phyloP scores from a whole-genome alignment of 2,797 vertebrate species.

The Epinephelus awoara region DNA sequence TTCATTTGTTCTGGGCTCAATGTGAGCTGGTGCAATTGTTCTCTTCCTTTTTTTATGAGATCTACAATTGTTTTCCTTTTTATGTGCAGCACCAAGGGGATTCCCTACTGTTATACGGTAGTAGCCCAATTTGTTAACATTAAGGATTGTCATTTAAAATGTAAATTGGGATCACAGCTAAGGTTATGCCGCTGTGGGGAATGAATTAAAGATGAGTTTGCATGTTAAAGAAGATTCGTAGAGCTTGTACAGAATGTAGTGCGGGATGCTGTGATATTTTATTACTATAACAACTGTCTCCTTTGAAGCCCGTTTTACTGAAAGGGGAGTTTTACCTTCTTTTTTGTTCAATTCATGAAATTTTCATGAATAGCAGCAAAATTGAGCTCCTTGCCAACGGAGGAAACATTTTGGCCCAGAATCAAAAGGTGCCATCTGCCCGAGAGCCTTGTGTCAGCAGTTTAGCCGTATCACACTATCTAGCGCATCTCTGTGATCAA shows the following conservation, averaged over 20 bases:
- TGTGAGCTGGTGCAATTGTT: not conserved
- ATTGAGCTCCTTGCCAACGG: conserved; percentile 40
- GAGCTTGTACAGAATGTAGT: conserved; percentile 17
- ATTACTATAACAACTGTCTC: conserved; percentile 22
- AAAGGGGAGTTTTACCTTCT: conserved; percentile 3
- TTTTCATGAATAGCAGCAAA: conserved; percentile 64
- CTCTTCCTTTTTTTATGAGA: conserved; percentile 25
- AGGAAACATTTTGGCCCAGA: conserved; percentile 55
- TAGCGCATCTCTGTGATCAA: conserved; percentile 72
- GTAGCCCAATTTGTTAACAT: conserved; percentile 51
- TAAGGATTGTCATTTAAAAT: conserved; percentile 69
- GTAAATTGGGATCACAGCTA: conserved; percentile 67
- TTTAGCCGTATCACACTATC: conserved; percentile 70
- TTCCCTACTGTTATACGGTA: conserved; percentile 48
- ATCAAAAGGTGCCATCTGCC: conserved; percentile 79
- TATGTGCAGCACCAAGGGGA: conserved; percentile 44
- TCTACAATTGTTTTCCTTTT: conserved; percentile 29
- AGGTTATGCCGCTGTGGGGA: conserved; percentile 45
- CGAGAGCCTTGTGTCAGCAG: conserved; percentile 71
- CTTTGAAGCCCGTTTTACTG: conserved; percentile 29
- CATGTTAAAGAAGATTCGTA: conserved; percentile 34
- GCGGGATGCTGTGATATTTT: conserved; percentile 26
- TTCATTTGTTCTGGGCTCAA: conserved; percentile 13
- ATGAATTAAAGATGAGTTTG: conserved; percentile 72
- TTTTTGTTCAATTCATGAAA: conserved; percentile 43